A percentile compares a stretch with the other conserved stretches of the same genome.
Conservation (phyloP, 2,113 vertebrate species). For the Barbus barbus region DNA sequence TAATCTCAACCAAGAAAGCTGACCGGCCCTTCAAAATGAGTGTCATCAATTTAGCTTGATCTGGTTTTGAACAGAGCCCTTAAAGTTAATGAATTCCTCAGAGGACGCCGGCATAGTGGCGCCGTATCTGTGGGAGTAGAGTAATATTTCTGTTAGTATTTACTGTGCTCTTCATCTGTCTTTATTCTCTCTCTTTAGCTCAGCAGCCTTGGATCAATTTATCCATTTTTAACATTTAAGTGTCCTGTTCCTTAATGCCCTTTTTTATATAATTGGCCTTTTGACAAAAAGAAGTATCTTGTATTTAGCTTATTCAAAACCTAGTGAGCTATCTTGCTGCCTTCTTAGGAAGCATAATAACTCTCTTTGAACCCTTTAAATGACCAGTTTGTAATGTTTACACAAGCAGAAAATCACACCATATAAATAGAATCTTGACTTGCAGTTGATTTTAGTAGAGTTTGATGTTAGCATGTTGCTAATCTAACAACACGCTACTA, state of each 20-base stretch:
- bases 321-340: neutral
- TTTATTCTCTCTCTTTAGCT: slow-evolving; percentile 52
- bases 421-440: neutral
- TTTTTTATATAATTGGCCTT: slow-evolving; percentile 57
- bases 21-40: slow-evolving; percentile 37
- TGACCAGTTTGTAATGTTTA: neutral
- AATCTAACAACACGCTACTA: neutral
- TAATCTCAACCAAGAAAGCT: slow-evolving; percentile 59
- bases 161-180: slow-evolving; percentile 56
- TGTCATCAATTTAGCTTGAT: slow-evolving; percentile 63
- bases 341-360: neutral
- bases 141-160: slow-evolving; percentile 64
- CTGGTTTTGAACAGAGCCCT: slow-evolving; percentile 57
- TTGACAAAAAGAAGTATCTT: slow-evolving; percentile 61
- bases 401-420: neutral
- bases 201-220: slow-evolving; percentile 62
- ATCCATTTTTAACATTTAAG: slow-evolving; percentile 59
- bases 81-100: slow-evolving; percentile 65
- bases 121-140: slow-evolving; percentile 59
- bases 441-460: neutral
- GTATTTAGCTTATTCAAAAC: slow-evolving; percentile 2
- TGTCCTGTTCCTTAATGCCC: slow-evolving; percentile 61
- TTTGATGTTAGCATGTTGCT: neutral
- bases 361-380: neutral
- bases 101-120: slow-evolving; percentile 50